phyloP scores from a whole-genome alignment of 2,888 invertebrate species.

The Thera britannica region DNA sequence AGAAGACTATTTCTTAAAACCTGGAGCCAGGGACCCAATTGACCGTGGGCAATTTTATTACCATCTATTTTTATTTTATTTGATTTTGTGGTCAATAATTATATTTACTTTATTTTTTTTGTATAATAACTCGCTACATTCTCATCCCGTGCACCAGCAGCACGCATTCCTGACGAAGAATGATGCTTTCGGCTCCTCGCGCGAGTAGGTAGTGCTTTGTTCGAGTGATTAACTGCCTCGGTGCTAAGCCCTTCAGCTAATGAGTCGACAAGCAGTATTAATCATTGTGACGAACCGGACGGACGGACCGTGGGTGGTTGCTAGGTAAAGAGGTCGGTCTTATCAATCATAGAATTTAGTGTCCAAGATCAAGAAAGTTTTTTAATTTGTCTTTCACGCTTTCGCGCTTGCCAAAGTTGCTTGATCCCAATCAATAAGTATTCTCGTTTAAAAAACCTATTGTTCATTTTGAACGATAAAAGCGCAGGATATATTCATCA shows the following conservation, averaged over 20 bases:
- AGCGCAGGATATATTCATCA: too few species aligned
- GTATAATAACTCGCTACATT: conserved; percentile 26
- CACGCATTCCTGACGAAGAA: conserved; percentile 83
- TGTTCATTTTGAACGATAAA: too few species aligned
- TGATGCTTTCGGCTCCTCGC: conserved; percentile 82
- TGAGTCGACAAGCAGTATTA: conserved; percentile 82
- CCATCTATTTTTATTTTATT: too few species aligned
- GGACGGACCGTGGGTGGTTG: conserved; percentile 74
- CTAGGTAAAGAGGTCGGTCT: conserved; percentile 48
- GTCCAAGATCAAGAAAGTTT: neutral
- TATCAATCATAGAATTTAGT: conserved; percentile 33
- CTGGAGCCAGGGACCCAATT: too few species aligned
- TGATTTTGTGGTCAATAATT: too few species aligned
- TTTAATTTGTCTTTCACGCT: neutral
- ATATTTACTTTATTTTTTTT: neutral
- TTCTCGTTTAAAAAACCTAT: neutral
- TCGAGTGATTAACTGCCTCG: conserved; percentile 82
- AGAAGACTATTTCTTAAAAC: too few species aligned
- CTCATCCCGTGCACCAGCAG: conserved; percentile 52
- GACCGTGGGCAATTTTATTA: too few species aligned
- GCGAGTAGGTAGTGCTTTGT: conserved; percentile 83
- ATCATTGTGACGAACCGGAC: conserved; percentile 80
- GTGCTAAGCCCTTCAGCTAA: conserved; percentile 84
- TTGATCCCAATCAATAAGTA: too few species aligned
- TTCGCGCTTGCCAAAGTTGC: neutral